A percentile compares a stretch with the other conserved stretches of the same genome.
Conservation (phyloP, 2,797 vertebrate genomes). For the Eutrigla gurnardus region DNA sequence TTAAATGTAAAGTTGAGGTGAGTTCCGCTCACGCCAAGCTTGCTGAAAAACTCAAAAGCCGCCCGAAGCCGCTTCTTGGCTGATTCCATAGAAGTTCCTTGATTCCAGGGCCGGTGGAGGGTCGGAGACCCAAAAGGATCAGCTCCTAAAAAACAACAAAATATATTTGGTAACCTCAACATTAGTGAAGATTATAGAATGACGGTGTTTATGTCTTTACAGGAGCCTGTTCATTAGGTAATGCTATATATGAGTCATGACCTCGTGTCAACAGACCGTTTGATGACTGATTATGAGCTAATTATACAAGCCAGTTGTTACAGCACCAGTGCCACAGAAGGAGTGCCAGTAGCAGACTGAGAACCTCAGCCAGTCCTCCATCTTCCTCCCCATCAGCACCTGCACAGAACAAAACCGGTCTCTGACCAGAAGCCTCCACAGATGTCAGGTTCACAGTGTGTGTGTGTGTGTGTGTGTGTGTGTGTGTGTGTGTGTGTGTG, state of each 20-base stretch:
- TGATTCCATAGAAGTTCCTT: constrained; percentile 72
- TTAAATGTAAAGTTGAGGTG: neutral
- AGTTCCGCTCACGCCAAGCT: constrained; percentile 74
- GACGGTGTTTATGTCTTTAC: neutral
- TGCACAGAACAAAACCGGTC: constrained; percentile 49
- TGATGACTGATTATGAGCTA: neutral
- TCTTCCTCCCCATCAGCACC: constrained; percentile 76
- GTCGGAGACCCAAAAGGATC: constrained; percentile 80
- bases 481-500: neutral
- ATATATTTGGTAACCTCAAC: too few relatives aligned
- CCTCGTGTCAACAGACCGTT: neutral
- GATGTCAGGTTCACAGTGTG: neutral
- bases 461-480: neutral
- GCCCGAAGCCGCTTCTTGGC: constrained; percentile 75
- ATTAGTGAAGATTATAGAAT: neutral
- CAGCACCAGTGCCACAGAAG: constrained; percentile 79
- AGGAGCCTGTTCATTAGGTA: neutral
- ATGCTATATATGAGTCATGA: too few relatives aligned
- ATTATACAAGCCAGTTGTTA: neutral
- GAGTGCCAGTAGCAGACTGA: constrained; percentile 82
- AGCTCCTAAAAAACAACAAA: constrained; percentile 57
- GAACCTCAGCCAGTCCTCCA: constrained; percentile 83
- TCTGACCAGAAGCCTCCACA: constrained; percentile 3
- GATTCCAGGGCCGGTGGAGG: constrained; percentile 72
- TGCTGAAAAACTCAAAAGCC: constrained; percentile 84